Conservation (phyloP, 2,888 invertebrate genomes). For the Cactoblastis cactorum region DNA sequence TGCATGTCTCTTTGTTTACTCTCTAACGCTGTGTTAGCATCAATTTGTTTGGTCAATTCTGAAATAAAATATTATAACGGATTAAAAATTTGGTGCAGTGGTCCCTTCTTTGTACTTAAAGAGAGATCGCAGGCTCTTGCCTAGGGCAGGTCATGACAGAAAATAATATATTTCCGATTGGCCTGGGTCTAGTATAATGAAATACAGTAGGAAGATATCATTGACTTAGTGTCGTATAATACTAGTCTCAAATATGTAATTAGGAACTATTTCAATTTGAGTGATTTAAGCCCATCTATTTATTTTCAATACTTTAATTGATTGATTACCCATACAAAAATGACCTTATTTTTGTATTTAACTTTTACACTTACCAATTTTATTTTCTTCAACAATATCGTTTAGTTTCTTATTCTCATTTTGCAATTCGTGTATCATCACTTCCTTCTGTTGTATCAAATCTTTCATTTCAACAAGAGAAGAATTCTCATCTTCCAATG, state of each 20-base stretch:
- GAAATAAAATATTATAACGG: slow-evolving; percentile 26
- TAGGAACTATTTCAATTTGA: too few species aligned
- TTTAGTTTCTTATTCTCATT: slow-evolving; percentile 35
- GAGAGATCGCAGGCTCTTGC: not conserved
- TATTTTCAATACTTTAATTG: too few species aligned
- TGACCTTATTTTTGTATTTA: too few species aligned
- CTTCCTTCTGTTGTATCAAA: slow-evolving; percentile 37
- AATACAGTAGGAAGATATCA: too few species aligned
- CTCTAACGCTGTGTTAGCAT: slow-evolving; percentile 25
- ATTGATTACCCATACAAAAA: too few species aligned
- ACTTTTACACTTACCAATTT: slow-evolving; percentile 38
- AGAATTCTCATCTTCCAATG: slow-evolving; percentile 31
- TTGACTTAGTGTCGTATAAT: too few species aligned
- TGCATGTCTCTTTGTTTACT: not conserved
- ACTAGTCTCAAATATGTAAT: too few species aligned
- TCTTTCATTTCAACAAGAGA: slow-evolving; percentile 31
- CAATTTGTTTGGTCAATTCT: slow-evolving; percentile 42
- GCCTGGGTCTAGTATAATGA: too few species aligned
- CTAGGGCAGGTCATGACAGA: too few species aligned
- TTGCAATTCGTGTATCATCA: slow-evolving; percentile 31
- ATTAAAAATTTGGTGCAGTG: not conserved
- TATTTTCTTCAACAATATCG: slow-evolving; percentile 32
- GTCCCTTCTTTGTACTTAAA: too few species aligned
- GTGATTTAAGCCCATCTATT: too few species aligned
- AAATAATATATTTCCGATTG: too few species aligned